Evolutionary conservation across 2,113 vertebrate genomes (phyloP), one percentile per base, ranked within the genome.

Genomic region (Otocyon megalotis): DNA sequence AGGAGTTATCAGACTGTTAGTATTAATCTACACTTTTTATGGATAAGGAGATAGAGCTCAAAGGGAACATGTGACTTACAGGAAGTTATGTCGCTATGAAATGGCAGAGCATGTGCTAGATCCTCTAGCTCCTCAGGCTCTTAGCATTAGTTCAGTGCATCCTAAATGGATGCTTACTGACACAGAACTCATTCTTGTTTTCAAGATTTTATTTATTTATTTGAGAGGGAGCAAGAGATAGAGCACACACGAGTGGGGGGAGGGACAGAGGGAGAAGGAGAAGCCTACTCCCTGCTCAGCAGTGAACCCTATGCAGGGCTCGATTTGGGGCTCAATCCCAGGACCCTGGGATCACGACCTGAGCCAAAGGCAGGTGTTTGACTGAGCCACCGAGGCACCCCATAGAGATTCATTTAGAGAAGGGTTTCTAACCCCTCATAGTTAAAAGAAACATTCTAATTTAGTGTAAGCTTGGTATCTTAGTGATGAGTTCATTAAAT

Each of bases 401-500:
- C 43, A n/a, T 13, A 43, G 26, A 26, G 53, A 89, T 74, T 95
- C 12, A 65, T 48, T 83, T 69, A 53, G 30, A 90, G 26, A 88
- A 54, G 14, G 9, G 4, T 76, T 69, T 93, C 60, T 90, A 88
- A 90, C 5, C 26, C 43, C 20, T 90, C 20, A 35, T 71, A 79
- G 50, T 65, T 86, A 50, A 62, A 67, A 93, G 37, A 35, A 43
- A 71, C 43, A 53, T 62, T 76, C 43, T 60, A 5, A 28, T 81
- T 82, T 95, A 96, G 5, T 62, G 77, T 15, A 88, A 53, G 24
- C 50, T 90, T 92, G 79, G 48, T 85, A 54, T 89, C 54, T 93
- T 90, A 63, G 37, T 71, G 65, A 3, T 93, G 48, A 91, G 6
- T 96, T 96, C 30, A 13, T 88, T 94, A 93, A 86, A 81, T 86